Conservation (phyloP, 1,140 invertebrate genomes). For the Sarcophaga bullata region DNA sequence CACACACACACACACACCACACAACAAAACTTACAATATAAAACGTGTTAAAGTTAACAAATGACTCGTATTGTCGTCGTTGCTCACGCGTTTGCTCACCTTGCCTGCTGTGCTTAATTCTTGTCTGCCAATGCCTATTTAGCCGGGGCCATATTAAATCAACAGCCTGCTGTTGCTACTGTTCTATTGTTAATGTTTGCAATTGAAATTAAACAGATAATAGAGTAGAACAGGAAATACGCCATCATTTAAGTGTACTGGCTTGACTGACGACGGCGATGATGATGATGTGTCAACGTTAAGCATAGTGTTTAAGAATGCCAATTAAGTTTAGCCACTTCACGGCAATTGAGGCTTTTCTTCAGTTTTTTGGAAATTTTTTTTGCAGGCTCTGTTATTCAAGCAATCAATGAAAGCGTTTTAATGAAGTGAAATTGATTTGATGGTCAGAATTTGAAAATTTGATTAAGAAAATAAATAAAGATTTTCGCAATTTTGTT, state of each 20-base stretch:
- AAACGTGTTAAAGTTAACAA: conserved; percentile 5
- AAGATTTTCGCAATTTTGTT: no score
- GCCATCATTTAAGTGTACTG: neutral
- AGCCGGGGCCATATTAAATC: neutral
- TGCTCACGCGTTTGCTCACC: neutral
- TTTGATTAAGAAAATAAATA: no score
- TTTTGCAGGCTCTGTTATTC: neutral
- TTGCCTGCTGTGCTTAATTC: neutral
- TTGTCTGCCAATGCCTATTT: neutral
- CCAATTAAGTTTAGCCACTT: conserved; percentile 4
- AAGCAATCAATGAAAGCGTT: neutral
- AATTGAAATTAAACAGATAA: conserved; percentile 3
- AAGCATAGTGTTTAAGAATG: neutral
- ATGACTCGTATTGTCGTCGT: neutral
- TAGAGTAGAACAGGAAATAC: conserved; percentile 9
- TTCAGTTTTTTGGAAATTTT: neutral
- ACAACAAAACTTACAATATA: no score
- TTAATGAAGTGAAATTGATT: no score
- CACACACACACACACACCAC: neutral
- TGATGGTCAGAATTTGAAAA: no score
- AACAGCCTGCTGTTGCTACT: neutral
- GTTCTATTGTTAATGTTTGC: neutral
- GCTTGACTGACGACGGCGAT: neutral
- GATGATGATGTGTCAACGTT: no score
- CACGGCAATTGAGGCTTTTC: neutral